Evolutionary conservation across 37 sponge, comb jelly and placozoan genomes (phyloP).

Genomic region (Aphrocallistes beatrix): DNA sequence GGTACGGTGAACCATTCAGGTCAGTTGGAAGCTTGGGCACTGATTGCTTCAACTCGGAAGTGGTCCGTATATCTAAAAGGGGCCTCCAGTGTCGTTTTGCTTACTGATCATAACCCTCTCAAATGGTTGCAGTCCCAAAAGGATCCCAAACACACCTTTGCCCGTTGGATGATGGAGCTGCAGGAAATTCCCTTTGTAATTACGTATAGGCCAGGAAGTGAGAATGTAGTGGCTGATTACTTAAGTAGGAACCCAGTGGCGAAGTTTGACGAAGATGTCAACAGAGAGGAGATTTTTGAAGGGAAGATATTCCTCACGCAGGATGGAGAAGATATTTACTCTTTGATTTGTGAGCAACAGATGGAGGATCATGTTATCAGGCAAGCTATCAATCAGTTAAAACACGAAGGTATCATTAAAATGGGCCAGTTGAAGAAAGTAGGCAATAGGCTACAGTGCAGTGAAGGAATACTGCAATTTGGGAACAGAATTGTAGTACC

Average conservation of each 20-base stretch:
- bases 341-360: too few relatives aligned
- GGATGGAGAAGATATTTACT: neutral
- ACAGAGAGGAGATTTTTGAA: neutral
- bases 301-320: neutral
- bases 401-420: neutral
- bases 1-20: conserved; percentile 4
- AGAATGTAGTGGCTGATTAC: neutral
- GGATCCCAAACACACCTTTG: neutral
- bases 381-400: neutral
- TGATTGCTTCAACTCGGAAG: neutral
- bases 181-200: neutral
- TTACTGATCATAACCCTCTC: neutral
- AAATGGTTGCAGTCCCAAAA: neutral
- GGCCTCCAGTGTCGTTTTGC: neutral
- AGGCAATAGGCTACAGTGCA: neutral
- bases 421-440: neutral
- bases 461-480: neutral
- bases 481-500: neutral
- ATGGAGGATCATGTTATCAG: neutral
- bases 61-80: neutral
- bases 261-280: neutral
- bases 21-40: neutral
- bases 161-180: neutral
- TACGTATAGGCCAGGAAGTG: neutral
- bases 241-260: neutral